phyloP scores from a whole-genome alignment of 2,888 invertebrate species.

The Patella ulyssiponensis region DNA sequence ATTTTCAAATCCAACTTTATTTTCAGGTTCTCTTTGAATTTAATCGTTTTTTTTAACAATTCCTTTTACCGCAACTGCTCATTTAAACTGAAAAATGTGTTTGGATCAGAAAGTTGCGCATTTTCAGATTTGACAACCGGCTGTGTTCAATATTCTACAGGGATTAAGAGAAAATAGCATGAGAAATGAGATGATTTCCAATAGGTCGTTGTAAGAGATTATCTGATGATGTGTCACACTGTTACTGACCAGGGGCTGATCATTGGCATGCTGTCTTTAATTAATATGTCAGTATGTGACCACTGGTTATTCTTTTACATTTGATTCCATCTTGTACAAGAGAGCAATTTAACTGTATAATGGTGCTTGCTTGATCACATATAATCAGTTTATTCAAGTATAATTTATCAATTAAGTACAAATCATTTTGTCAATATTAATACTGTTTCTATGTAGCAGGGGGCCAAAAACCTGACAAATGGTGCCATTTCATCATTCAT shows the following conservation, averaged over 20 bases:
- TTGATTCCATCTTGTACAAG: neutral
- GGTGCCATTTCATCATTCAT: neutral
- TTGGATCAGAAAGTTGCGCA: too few relatives aligned
- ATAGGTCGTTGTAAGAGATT: too few relatives aligned
- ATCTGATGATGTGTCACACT: neutral
- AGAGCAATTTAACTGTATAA: conserved; percentile 6
- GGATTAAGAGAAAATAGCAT: too few relatives aligned
- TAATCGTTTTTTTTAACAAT: too few relatives aligned
- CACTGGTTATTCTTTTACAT: neutral
- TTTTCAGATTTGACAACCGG: too few relatives aligned
- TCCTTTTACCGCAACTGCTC: too few relatives aligned
- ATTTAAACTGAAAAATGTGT: too few relatives aligned
- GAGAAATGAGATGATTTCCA: too few relatives aligned
- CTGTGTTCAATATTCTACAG: too few relatives aligned
- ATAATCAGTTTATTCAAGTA: neutral
- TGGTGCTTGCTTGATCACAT: neutral
- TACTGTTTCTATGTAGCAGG: neutral
- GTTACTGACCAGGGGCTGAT: neutral
- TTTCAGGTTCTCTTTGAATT: too few relatives aligned
- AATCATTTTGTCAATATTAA: conserved; percentile 4
- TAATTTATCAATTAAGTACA: conserved; percentile 1
- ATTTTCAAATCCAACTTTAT: too few relatives aligned
- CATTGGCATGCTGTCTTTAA: neutral
- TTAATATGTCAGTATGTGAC: conserved; percentile 6
- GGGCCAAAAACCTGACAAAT: neutral